Evolutionary conservation across 2,113 vertebrate genomes (phyloP), one percentile per base, ranked within the genome.

Genomic region (Phyllostomus discolor): DNA sequence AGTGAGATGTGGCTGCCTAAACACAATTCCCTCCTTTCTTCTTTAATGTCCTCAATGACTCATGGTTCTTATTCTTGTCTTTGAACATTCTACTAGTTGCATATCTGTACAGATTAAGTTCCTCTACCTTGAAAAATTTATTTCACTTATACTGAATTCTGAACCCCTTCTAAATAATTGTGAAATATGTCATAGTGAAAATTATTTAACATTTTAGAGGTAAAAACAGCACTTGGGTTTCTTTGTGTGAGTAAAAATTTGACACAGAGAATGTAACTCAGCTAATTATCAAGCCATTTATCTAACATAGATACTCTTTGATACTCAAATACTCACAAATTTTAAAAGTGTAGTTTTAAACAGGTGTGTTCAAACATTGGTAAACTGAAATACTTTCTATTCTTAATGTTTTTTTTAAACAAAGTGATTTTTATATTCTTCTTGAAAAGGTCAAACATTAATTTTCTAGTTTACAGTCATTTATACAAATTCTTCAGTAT

Each of bases 381-480:
- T 82, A 88, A 35, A 92, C 3, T 64, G 69, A 91, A 88, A 62
- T 84, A 8, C 20, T 84, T 87, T 88, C 59, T 83, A 62, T 70
- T 80, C 22, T 52, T 80, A 95, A 35, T 35, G 33, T 48, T 75
- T 12, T 43, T 15, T 17, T 69, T 83, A n/a, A 96, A 78, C 84
- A 85, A 95, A 84, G 35, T 4, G 41, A 81, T 66, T 82, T 91
- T 92, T 86, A 69, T 87, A 72, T 94, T 82, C 31, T 81, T 50
- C 31, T 82, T 95, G 46, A 31, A 31, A 82, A 91, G 11, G 22
- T 82, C 10, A 67, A 76, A 87, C 88, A 48, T 73, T 81, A 95
- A 41, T 94, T 89, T 89, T 94, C 57, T 52, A 59, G 48, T 54
- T 78, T 35, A 67, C 1, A 88, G 6, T 64, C 50, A 83, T 57